Conservation (phyloP, 2,797 vertebrate genomes). For the Sebastes dallii region DNA sequence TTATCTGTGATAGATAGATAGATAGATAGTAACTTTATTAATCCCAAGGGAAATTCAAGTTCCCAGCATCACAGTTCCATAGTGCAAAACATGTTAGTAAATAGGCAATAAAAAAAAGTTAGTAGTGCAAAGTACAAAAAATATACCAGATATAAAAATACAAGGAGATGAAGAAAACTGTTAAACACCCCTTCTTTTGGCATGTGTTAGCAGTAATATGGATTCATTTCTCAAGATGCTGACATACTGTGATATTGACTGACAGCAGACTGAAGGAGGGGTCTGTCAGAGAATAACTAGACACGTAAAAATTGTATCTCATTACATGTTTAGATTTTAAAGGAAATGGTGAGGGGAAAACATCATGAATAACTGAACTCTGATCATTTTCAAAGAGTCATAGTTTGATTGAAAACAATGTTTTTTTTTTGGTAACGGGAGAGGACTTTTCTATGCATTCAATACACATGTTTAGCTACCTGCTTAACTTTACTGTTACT, state of each 20-base stretch:
- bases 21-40: too few relatives aligned
- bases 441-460: not conserved
- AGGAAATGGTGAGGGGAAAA: not conserved
- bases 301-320: not conserved
- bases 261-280: not conserved
- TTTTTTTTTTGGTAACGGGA: not conserved
- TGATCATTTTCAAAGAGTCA: not conserved
- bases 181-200: not conserved
- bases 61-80: too few relatives aligned
- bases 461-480: not conserved
- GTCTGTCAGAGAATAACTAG: too few relatives aligned
- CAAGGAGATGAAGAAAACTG: too few relatives aligned
- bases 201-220: not conserved
- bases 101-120: fast-evolving
- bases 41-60: too few relatives aligned
- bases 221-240: not conserved
- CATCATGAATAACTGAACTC: too few relatives aligned
- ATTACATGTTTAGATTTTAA: not conserved
- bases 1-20: not conserved
- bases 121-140: too few relatives aligned
- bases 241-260: not conserved
- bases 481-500: not conserved
- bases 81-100: too few relatives aligned
- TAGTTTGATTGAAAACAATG: not conserved
- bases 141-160: too few relatives aligned